Evolutionary conservation across 2,113 vertebrate genomes (phyloP).

Genomic region (Artemisiospiza belli): DNA sequence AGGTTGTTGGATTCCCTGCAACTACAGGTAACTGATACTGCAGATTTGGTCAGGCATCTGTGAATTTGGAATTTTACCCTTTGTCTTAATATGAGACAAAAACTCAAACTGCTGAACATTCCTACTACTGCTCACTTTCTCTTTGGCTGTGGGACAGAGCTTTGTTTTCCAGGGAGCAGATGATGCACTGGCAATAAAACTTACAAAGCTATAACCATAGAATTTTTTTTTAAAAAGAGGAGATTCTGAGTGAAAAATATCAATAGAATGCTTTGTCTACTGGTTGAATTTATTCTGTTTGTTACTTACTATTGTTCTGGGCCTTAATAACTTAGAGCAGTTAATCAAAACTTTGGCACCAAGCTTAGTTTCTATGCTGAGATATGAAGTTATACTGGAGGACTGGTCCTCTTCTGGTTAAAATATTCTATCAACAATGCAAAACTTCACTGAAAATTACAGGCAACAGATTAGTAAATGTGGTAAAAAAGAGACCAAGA

Average conservation of each 20-base stretch:
- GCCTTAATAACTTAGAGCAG: not conserved
- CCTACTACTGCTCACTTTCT: not conserved
- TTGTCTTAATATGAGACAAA: not conserved
- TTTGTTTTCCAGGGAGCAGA: not conserved
- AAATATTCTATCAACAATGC: not conserved
- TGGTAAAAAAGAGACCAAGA: not conserved
- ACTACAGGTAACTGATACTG: slow-evolving; percentile 78
- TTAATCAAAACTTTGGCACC: not conserved
- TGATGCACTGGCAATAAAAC: not conserved
- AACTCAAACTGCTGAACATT: not conserved
- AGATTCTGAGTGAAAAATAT: not conserved
- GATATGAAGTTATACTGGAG: not conserved
- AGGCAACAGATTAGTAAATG: not conserved
- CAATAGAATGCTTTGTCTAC: not conserved
- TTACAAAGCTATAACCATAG: not conserved
- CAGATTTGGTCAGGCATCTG: not conserved
- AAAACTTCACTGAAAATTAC: not conserved
- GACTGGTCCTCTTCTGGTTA: not conserved
- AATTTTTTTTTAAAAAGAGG: not conserved
- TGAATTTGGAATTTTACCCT: not conserved
- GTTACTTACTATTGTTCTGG: not conserved
- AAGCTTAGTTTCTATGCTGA: not conserved
- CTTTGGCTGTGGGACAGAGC: not conserved
- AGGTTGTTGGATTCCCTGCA: slow-evolving; percentile 78
- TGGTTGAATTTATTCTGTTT: not conserved